Percentiles rank a stretch among this genome's conserved stretches.
Conservation (phyloP, 2,888 invertebrate genomes). For the Cancer borealis region DNA sequence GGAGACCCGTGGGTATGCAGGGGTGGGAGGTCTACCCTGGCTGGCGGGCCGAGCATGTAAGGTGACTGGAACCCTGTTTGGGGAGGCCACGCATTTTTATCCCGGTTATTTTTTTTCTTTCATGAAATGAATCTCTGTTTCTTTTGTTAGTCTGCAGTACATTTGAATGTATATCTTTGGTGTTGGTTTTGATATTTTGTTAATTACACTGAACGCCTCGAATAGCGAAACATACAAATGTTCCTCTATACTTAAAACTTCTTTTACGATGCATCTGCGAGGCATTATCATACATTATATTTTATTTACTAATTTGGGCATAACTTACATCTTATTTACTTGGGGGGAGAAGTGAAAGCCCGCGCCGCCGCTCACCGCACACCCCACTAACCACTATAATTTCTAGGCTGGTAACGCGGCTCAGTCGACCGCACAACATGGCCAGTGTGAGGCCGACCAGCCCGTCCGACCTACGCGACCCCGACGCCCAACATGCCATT, state of each 20-base stretch:
- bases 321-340: conserved; percentile 28
- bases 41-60: neutral
- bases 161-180: neutral
- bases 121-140: neutral
- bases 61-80: neutral
- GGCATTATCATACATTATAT: neutral
- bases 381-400: conserved; percentile 29
- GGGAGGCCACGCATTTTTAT: neutral
- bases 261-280: neutral
- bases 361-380: neutral
- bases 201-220: neutral
- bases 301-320: neutral
- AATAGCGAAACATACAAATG: neutral
- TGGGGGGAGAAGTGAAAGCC: neutral
- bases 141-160: neutral
- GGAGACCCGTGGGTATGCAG: neutral
- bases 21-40: neutral
- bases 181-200: neutral
- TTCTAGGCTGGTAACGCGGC: conserved; percentile 7
- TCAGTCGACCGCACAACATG: conserved; percentile 26
- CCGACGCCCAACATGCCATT: conserved; percentile 18
- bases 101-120: neutral
- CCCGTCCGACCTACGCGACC: conserved; percentile 17
- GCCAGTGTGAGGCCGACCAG: conserved; percentile 15
- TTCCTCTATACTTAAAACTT: neutral